A percentile compares a stretch with the other conserved stretches of the same genome.
Conservation (phyloP, 1,140 invertebrate species). For the Leptonema lineaticorne region DNA sequence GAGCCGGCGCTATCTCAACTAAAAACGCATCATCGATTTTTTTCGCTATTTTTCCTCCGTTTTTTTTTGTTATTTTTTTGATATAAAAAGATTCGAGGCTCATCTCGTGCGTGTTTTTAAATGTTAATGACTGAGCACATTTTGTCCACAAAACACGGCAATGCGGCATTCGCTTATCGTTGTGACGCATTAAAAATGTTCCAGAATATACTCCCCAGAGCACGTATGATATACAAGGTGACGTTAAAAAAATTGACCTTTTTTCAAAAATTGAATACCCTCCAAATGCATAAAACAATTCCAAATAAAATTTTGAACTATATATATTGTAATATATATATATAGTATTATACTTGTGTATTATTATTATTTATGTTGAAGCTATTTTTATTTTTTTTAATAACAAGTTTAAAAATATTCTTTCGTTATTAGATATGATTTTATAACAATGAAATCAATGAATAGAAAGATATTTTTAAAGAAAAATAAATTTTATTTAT, state of each 20-base stretch:
- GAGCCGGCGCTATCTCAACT: background rate
- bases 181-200: slow-evolving; percentile 19
- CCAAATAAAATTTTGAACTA: too few relatives aligned
- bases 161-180: slow-evolving; percentile 21
- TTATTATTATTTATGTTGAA: background rate
- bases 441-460: too few relatives aligned
- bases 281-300: too few relatives aligned
- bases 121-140: slow-evolving; percentile 14
- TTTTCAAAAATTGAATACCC: too few relatives aligned
- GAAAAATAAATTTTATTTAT: too few relatives aligned
- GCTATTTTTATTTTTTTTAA: too few relatives aligned
- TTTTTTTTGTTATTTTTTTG: background rate
- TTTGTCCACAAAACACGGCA: slow-evolving; percentile 25
- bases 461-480: too few relatives aligned
- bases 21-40: background rate
- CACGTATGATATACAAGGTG: too few relatives aligned
- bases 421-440: too few relatives aligned
- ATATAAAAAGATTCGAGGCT: background rate
- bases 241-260: too few relatives aligned
- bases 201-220: background rate
- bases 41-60: background rate
- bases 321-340: background rate
- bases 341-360: background rate
- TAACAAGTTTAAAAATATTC: too few relatives aligned
- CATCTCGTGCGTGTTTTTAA: background rate